A percentile compares a stretch with the other conserved stretches of the same genome.
These are phyloP conservation scores for Myotis brandtii DNA, from an alignment of 2,113 vertebrate genomes.

Conservation along the genomic window DNA sequence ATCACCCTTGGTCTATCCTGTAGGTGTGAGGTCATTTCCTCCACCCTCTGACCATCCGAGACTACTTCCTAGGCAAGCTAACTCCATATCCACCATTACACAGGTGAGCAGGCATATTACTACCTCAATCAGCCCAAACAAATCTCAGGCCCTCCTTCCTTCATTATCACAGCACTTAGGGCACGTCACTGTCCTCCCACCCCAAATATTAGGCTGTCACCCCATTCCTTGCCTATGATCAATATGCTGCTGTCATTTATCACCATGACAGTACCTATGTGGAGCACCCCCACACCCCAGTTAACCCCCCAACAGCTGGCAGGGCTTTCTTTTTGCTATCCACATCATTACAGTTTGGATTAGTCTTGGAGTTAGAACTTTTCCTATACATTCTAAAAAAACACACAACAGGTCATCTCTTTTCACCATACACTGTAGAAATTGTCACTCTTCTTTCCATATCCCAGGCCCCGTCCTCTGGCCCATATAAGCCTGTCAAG, in stretches of 20 bases:
- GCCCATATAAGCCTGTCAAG: not conserved
- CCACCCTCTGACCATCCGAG: not conserved
- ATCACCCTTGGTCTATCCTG: not conserved
- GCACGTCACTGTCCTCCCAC: not conserved
- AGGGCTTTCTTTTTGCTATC: not conserved
- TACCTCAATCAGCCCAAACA: not conserved
- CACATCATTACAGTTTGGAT: not conserved
- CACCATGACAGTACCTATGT: not conserved
- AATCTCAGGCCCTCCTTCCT: not conserved
- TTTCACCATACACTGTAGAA: not conserved
- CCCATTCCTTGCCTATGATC: not conserved
- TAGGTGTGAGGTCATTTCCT: slow-evolving; percentile 21
- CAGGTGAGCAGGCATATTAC: not conserved
- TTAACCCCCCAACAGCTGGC: not conserved
- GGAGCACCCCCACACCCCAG: not conserved
- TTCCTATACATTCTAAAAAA: not conserved
- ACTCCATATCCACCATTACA: not conserved
- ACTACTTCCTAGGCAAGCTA: not conserved
- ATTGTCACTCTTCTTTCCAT: not conserved
- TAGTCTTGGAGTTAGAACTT: not conserved
- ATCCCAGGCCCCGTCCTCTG: not conserved
- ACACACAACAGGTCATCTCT: not conserved
- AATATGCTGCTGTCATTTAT: not conserved
- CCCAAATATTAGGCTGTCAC: not conserved
- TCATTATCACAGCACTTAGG: not conserved